A percentile compares a stretch with the other conserved stretches of the same genome.
Conservation (phyloP, 1,140 invertebrate species). For the Ips nitidus region DNA sequence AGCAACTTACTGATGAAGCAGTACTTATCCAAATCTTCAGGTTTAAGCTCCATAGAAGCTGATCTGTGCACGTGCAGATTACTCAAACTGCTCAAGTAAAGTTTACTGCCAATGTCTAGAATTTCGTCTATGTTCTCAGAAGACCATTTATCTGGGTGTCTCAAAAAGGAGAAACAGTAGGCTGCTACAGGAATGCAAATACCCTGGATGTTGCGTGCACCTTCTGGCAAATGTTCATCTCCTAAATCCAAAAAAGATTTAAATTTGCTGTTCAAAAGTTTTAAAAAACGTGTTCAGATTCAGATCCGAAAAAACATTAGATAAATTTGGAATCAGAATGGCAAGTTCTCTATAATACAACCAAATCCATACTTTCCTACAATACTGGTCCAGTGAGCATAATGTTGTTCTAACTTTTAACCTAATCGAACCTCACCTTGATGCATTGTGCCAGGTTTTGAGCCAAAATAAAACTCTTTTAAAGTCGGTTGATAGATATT, state of each 20-base stretch:
- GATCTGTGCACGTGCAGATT: slow-evolving; percentile 40
- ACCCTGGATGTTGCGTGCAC: slow-evolving; percentile 54
- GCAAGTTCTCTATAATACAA: too few species aligned
- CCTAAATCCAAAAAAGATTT: slow-evolving; percentile 20
- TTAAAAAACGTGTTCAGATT: slow-evolving; percentile 1
- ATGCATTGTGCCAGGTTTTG: slow-evolving; percentile 43
- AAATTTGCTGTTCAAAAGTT: neutral
- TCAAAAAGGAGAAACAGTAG: slow-evolving; percentile 57
- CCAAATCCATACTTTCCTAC: too few species aligned
- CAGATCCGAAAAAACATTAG: neutral
- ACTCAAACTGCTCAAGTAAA: slow-evolving; percentile 47
- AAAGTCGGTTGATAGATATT: slow-evolving; percentile 49
- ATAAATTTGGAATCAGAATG: too few species aligned
- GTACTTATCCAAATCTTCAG: slow-evolving; percentile 42
- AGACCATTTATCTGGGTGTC: slow-evolving; percentile 58
- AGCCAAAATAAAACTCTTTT: slow-evolving; percentile 47
- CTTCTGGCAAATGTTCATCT: slow-evolving; percentile 39
- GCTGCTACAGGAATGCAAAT: slow-evolving; percentile 58
- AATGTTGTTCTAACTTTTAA: neutral
- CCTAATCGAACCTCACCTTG: slow-evolving; percentile 35
- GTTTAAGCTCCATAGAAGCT: slow-evolving; percentile 30
- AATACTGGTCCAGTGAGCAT: neutral
- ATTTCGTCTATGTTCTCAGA: slow-evolving; percentile 56
- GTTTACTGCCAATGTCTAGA: slow-evolving; percentile 54
- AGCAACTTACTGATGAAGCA: slow-evolving; percentile 35